phyloP scores from a whole-genome alignment of 2,888 invertebrate species.

The Philereme transversata region DNA sequence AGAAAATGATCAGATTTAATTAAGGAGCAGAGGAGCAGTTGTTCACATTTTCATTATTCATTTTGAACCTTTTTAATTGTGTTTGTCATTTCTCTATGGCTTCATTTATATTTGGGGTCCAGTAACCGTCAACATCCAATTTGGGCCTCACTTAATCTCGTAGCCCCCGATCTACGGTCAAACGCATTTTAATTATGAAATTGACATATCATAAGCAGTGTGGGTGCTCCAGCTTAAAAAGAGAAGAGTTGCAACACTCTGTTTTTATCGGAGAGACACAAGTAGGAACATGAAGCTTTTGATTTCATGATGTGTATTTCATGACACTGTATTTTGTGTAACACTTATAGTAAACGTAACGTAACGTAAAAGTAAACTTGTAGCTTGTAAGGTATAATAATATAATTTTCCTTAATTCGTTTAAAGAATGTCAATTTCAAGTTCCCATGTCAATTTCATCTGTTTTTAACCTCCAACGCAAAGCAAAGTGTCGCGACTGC shows the following conservation, averaged over 20 bases:
- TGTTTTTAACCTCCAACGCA: too few relatives aligned
- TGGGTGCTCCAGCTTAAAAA: constrained; percentile 11
- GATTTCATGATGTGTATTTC: too few relatives aligned
- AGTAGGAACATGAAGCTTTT: too few relatives aligned
- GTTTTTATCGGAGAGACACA: too few relatives aligned
- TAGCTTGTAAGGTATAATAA: too few relatives aligned
- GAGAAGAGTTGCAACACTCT: constrained; percentile 2
- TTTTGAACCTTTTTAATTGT: constrained; percentile 68
- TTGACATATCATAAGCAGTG: constrained; percentile 74
- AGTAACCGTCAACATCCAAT: constrained; percentile 67
- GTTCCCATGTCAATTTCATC: too few relatives aligned
- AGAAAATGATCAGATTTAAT: constrained; percentile 19
- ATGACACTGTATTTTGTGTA: too few relatives aligned
- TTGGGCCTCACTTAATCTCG: constrained; percentile 71
- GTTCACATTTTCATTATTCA: constrained; percentile 58
- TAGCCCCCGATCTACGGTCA: constrained; percentile 69
- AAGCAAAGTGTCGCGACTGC: too few relatives aligned
- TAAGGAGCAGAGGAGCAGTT: constrained; percentile 42
- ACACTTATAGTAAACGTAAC: too few relatives aligned
- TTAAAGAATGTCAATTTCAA: too few relatives aligned
- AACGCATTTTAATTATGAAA: constrained; percentile 83
- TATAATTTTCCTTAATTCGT: too few relatives aligned
- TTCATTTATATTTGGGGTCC: constrained; percentile 65
- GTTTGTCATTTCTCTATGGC: constrained; percentile 68
- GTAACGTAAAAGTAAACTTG: too few relatives aligned